Base-by-base conservation (phyloP, 2,888 invertebrate species). In the Drosophila algonquin region DNA sequence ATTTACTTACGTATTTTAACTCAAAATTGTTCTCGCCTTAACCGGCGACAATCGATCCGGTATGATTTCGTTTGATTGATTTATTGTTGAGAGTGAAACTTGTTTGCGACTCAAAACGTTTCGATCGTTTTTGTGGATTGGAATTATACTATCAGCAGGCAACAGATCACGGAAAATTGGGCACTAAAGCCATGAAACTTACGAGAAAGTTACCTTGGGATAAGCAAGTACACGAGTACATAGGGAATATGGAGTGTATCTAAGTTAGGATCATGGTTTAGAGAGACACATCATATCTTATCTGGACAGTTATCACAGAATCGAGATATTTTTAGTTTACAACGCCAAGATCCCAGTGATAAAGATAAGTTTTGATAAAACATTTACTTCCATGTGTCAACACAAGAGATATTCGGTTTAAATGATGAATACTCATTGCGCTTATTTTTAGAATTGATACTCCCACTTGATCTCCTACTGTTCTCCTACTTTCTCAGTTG, bases 21-120 rank as follows among this genome's bases (percentile, higher is more conserved):
- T 68, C 24, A 32, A 16, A 56, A 67, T 51, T 56, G 69, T 67
- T 67, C 67, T 55, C 67, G 69, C 50, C 64, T 63, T 51, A 63
- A 46, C 56, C 50, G 35, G 24, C 35, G 63, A 63, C 63, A 63
- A 63, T 56, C 56, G 56, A 56, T 51, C 46, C 32, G 40, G 3
- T 35, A 5, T 56, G 65, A 67, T 67, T 67, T 68, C 50, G 56
- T 45, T 32, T 9, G 35, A 67, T 56, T 67, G 67, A 67, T 68
- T 67, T 68, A 46, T 67, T 24, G 50, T 68, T 21, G 14, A n/a
- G 40, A 40, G 14, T 7, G 50, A 51, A 51, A 30, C 67, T 67
- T 45, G 67, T 67, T 67, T 51, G 50, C 50, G 57, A 6, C 51
- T 56, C 12, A 51, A 55, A 55, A 44, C 30, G 46, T 58, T 24